Percentiles rank a stretch among this genome's conserved stretches.
Conservation (phyloP, 2,113 vertebrate species). For the Pungitius pungitius region DNA sequence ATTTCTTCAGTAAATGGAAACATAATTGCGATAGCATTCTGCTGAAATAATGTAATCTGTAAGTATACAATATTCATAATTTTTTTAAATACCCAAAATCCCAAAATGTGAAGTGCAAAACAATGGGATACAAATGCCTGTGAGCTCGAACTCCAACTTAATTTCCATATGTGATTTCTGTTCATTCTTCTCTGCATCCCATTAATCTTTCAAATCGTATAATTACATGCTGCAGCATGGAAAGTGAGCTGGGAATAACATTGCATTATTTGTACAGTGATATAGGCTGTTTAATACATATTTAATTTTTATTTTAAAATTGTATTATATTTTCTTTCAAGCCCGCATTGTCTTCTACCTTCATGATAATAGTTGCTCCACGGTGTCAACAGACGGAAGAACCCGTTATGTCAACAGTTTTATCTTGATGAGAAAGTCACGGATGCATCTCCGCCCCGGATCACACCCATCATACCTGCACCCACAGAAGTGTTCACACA, state of each 20-base stretch:
- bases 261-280: not conserved
- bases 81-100: not conserved
- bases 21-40: not conserved
- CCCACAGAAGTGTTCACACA: conserved; percentile 35
- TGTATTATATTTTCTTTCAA: too few species aligned
- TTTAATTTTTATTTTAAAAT: too few species aligned
- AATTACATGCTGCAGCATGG: not conserved
- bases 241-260: not conserved
- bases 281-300: not conserved
- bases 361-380: not conserved
- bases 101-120: not conserved
- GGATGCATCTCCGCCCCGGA: conserved; percentile 57
- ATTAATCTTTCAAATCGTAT: not conserved
- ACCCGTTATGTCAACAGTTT: conserved; percentile 44
- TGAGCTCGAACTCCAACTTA: not conserved
- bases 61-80: not conserved
- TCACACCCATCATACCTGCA: conserved; percentile 56
- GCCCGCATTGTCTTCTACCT: not conserved
- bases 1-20: not conserved
- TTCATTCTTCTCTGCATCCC: not conserved
- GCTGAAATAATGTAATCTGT: not conserved
- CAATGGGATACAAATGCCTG: not conserved
- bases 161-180: not conserved
- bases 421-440: conserved; percentile 53
- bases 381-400: conserved; percentile 33